phyloP scores from a whole-genome alignment of 2,113 vertebrate genomes.

The Pagrus major region DNA sequence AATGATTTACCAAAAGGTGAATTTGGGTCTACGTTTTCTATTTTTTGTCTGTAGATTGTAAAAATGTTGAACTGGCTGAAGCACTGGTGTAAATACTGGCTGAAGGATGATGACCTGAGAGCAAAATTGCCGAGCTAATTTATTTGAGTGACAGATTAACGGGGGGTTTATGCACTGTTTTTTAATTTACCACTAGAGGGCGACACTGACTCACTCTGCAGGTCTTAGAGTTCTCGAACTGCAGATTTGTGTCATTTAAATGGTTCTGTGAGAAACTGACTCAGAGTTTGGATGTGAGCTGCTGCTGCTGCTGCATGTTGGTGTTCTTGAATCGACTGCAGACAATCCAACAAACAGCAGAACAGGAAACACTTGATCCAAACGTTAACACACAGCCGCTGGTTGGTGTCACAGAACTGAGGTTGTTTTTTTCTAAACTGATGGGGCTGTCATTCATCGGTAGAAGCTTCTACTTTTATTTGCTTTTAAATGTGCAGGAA shows the following conservation, averaged over 20 bases:
- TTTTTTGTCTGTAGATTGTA: slow-evolving; percentile 15
- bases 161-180: slow-evolving; percentile 34
- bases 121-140: slow-evolving; percentile 56
- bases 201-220: background rate
- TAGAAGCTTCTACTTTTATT: slow-evolving; percentile 46
- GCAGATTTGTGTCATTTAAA: background rate
- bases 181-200: slow-evolving; percentile 53
- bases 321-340: background rate
- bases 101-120: slow-evolving; percentile 13
- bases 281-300: background rate
- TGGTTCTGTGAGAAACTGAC: background rate
- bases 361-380: background rate
- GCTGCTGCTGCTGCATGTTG: background rate
- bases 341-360: background rate
- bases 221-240: background rate
- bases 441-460: slow-evolving; percentile 16
- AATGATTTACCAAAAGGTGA: background rate
- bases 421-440: slow-evolving; percentile 25
- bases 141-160: slow-evolving; percentile 43
- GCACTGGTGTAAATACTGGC: slow-evolving; percentile 72
- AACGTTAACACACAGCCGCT: background rate
- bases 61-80: slow-evolving; percentile 45
- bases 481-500: slow-evolving; percentile 73
- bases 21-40: background rate
- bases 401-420: background rate